phyloP scores from a whole-genome alignment of 2,113 vertebrate species.

The Lycocorax pyrrhopterus region DNA sequence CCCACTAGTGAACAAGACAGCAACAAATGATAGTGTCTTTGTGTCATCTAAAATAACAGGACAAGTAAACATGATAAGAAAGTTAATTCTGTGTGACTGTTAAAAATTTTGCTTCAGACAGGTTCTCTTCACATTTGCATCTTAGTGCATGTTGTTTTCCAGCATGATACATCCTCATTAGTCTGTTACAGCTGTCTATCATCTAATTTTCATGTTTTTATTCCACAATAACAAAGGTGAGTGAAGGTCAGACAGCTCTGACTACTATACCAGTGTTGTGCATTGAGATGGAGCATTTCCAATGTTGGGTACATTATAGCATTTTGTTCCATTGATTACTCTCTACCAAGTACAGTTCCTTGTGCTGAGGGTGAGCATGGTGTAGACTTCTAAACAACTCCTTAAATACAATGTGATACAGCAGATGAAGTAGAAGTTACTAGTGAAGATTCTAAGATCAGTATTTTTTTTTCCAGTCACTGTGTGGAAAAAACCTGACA shows the following conservation, averaged over 20 bases:
- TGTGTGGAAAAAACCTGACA: conserved; percentile 95
- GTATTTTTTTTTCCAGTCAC: conserved; percentile 76
- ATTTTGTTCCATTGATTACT: background rate
- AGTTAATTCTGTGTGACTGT: background rate
- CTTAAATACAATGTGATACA: background rate
- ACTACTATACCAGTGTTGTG: background rate
- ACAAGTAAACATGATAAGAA: background rate
- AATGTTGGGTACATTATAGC: background rate
- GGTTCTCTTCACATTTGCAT: background rate
- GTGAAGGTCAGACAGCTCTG: background rate
- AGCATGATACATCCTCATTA: background rate
- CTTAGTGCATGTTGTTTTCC: background rate
- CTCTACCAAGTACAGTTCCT: background rate
- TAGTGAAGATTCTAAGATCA: background rate
- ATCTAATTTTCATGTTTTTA: background rate
- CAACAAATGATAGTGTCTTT: background rate
- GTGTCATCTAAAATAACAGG: background rate
- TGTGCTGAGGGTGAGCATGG: background rate
- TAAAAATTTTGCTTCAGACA: background rate
- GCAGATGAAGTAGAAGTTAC: background rate
- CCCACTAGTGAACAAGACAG: background rate
- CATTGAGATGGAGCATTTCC: background rate
- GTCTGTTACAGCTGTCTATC: background rate
- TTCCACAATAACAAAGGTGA: background rate
- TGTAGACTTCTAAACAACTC: background rate